Base-by-base conservation (phyloP, 2,113 vertebrate species). In the Limnothrissa miodon region DNA sequence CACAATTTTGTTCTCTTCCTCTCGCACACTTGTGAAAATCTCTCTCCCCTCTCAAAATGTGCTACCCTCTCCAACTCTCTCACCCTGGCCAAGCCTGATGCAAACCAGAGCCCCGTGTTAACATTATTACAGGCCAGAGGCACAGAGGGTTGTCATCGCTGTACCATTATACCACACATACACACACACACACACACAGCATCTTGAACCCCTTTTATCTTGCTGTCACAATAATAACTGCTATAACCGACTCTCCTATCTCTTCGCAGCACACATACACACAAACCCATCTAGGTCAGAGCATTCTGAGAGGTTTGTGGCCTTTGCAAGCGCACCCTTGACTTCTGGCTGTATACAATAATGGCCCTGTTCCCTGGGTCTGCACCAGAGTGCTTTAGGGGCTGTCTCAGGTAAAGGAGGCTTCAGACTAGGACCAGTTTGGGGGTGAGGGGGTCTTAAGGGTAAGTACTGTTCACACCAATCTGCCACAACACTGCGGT, bases 71-170 rank as follows among this genome's bases (percentile, higher is more conserved):
- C 59, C 59, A 62, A 29, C 59, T 62, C 59, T 29, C 51, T 23
- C 19, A 5, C n/a, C 59, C 25, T 74, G 46, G 39, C 21, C n/a
- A 19, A 59, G 29, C 59, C 56, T 85, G 83, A 87, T 51, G 53
- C 48, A 85, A 84, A 42, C 81, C 86, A 87, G 86, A 84, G 45
- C 79, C 81, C 78, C 66, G 46, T 85, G 82, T 81, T 87, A 85
- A 85, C 83, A 84, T 66, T 46, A 83, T 87, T 87, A 87, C 79
- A 70, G 79, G 25, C n/a, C 82, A 85, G 86, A 85, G 78, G 83
- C 83, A 84, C n/a, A 85, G 78, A 46, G 51, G 21, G 48, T 33
- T 70, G 83, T 39, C 53, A 74, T 53, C 66, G 44, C 81, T 13
- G 78, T 51, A 80, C 78, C 78, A 36, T 25, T 85, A 78, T 39